These are phyloP conservation scores for Formica selysi DNA, from an alignment of 1,140 invertebrate species.

Conservation along the genomic window DNA sequence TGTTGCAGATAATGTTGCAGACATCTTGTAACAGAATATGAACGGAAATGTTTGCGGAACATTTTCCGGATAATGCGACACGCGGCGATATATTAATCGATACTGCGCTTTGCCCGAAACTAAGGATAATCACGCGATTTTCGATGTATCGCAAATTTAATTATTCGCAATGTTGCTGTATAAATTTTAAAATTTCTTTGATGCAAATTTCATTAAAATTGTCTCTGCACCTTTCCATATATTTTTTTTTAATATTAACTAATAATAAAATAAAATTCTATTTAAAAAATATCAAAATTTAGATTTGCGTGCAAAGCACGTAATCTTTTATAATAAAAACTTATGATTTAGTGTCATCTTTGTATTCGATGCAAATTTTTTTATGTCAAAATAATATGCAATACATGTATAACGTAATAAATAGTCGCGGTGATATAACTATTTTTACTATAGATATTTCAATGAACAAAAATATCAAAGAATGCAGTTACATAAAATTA, in stretches of 20 bases:
- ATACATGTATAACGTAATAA: not conserved
- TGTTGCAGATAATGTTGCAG: constrained; percentile 53
- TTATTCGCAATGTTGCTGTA: not conserved
- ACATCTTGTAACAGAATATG: constrained; percentile 53
- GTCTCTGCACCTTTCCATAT: not conserved
- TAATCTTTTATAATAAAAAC: not conserved
- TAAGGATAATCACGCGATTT: constrained; percentile 11
- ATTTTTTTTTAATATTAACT: not conserved
- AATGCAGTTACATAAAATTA: constrained; percentile 17
- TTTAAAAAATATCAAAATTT: not conserved
- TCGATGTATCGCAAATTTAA: not conserved
- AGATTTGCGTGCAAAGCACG: no score
- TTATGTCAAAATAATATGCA: not conserved
- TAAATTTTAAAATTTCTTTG: not conserved
- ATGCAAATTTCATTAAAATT: not conserved
- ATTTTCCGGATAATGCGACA: constrained; percentile 50
- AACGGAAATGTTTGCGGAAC: constrained; percentile 48
- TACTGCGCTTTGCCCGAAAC: constrained; percentile 28
- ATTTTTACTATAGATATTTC: not conserved
- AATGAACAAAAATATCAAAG: not conserved
- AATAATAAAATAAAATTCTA: not conserved
- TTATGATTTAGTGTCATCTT: not conserved
- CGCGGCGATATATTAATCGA: constrained; percentile 48
- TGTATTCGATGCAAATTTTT: not conserved
- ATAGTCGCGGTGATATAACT: not conserved